phyloP scores from a whole-genome alignment of 2,113 vertebrate species.

The Tragelaphus imberbis region DNA sequence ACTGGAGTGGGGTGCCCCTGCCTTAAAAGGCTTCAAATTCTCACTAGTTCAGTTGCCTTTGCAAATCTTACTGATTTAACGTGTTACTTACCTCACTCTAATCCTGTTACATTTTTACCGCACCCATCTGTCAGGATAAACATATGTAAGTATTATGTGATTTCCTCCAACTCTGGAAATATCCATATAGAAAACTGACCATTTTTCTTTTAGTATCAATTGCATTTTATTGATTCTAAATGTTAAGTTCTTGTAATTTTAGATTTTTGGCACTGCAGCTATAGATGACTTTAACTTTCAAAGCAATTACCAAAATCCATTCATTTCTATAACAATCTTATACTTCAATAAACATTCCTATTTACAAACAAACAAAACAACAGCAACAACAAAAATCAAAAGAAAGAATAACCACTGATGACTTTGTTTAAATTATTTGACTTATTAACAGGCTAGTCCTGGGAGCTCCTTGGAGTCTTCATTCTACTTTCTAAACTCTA shows the following conservation, averaged over 20 bases:
- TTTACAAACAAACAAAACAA: not conserved
- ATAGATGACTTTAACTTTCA: not conserved
- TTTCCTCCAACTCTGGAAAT: not conserved
- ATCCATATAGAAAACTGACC: not conserved
- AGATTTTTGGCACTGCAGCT: not conserved
- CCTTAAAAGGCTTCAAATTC: not conserved
- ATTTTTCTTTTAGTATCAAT: not conserved
- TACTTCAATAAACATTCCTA: not conserved
- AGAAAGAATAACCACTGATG: not conserved
- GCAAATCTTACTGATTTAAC: constrained; percentile 8
- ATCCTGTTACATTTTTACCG: not conserved
- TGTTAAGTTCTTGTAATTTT: not conserved
- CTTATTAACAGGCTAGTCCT: not conserved
- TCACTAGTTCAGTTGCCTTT: not conserved
- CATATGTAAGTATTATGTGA: not conserved
- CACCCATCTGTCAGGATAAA: not conserved
- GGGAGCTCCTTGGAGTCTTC: not conserved
- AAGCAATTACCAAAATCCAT: not conserved
- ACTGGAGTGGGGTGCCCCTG: too few species aligned
- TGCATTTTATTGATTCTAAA: not conserved
- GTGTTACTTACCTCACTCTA: not conserved
- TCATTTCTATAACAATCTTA: not conserved
- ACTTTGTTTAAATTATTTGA: not conserved
- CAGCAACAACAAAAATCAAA: not conserved
- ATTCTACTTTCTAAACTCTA: not conserved